Evolutionary conservation across 30 jellyfish, hydroid and myxozoan genomes (phyloP).

Genomic region (Hydra vulgaris): DNA sequence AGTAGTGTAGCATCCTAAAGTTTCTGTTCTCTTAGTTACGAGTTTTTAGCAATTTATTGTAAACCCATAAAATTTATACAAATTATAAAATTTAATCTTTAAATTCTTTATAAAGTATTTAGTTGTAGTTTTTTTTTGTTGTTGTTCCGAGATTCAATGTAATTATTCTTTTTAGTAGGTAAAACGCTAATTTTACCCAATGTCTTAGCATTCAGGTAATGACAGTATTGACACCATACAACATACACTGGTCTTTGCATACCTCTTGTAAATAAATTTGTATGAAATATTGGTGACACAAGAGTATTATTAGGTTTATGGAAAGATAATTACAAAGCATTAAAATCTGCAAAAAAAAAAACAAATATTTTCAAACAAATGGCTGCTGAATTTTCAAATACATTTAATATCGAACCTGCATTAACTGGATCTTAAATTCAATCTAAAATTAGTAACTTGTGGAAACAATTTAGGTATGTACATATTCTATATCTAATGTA

Average conservation of each 20-base stretch:
- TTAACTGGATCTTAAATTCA: background rate
- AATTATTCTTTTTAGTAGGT: background rate
- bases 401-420: background rate
- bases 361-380: background rate
- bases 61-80: background rate
- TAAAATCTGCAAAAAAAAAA: background rate
- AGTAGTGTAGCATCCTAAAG: too few species aligned
- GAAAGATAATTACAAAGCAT: background rate
- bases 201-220: background rate
- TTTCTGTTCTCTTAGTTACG: too few species aligned
- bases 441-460: background rate
- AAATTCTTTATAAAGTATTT: background rate
- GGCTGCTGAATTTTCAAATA: background rate
- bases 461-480: background rate
- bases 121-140: too few species aligned
- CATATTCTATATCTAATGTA: background rate
- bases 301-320: background rate
- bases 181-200: background rate
- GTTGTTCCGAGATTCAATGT: background rate
- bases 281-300: background rate
- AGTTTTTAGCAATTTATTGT: too few species aligned
- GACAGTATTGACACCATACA: background rate
- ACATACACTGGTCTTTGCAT: background rate
- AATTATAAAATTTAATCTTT: background rate
- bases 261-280: background rate